Evolutionary conservation across 2,888 invertebrate genomes (phyloP).

Genomic region (Boloria euphrosyne): DNA sequence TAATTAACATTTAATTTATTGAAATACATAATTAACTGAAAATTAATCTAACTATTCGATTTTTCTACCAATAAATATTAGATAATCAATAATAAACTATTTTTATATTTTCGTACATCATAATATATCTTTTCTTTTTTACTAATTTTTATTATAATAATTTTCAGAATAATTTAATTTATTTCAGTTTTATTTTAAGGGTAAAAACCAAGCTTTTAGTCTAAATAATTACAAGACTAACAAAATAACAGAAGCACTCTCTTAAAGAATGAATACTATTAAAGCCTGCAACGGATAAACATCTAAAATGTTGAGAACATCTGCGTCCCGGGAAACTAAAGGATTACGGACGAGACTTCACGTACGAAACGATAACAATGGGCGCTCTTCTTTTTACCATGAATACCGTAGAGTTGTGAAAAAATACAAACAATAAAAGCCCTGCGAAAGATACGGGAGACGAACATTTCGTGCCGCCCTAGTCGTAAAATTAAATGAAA

Average conservation of each 20-base stretch:
- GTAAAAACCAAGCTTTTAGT: neutral
- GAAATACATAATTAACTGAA: too few relatives aligned
- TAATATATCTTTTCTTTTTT: too few relatives aligned
- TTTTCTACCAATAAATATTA: too few relatives aligned
- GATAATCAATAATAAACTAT: too few relatives aligned
- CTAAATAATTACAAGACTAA: slow-evolving; percentile 16
- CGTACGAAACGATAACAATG: slow-evolving; percentile 63
- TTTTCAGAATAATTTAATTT: neutral
- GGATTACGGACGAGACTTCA: slow-evolving; percentile 43
- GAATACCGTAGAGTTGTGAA: slow-evolving; percentile 61
- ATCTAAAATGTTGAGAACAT: slow-evolving; percentile 44
- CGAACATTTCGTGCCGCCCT: slow-evolving; percentile 61
- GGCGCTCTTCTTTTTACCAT: slow-evolving; percentile 57
- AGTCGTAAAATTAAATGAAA: slow-evolving; percentile 69
- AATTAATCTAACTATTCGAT: too few relatives aligned
- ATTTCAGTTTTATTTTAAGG: neutral
- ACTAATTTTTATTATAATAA: too few relatives aligned
- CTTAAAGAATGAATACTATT: slow-evolving; percentile 37
- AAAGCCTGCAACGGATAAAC: slow-evolving; percentile 36
- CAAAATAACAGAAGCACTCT: slow-evolving; percentile 8
- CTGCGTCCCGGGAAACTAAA: slow-evolving; percentile 46
- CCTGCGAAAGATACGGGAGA: slow-evolving; percentile 53
- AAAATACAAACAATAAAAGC: slow-evolving; percentile 72
- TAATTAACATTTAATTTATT: too few relatives aligned
- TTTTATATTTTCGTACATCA: too few relatives aligned